Base-by-base conservation (phyloP, 2,113 vertebrate genomes). In the Arothron firmamentum region DNA sequence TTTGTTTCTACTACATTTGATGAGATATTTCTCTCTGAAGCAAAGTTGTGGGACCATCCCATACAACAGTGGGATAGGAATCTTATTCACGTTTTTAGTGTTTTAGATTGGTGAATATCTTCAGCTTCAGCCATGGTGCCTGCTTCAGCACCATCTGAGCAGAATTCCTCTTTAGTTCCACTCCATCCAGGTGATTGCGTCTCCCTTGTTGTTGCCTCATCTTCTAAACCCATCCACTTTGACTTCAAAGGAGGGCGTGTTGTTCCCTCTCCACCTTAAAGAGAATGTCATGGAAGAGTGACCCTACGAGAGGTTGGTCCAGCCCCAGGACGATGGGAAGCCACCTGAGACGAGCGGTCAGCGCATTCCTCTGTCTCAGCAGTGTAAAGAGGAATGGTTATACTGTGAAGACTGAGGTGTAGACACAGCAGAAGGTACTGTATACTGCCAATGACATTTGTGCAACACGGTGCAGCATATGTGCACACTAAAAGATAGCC, bases 211-310 rank as follows among this genome's bases (percentile, higher is more conserved):
- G 54, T 28, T 67, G 77, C 73, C 64, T 67, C 70, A 47, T 81
- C 80, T 59, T 72, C 71, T 69, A 65, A 74, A 65, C 55, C 20
- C 6, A 23, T 70, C 67, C 74, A 73, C 79, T 78, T 66, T 49
- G 74, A 85, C 77, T 76, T 87, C 85, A 87, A 85, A 86, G 85
- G 65, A 21, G 47, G 76, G 72, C 78, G 69, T 78, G 83, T 68
- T 71, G 73, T 67, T 77, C 72, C 70, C 72, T 74, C 65, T 74
- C 58, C 61, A 59, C 43, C 3, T 65, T 52, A 61, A 75, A 52
- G 12, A 72, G 54, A 17, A 59, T 75, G 85, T 87, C 85, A 83
- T 66, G 83, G 85, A 83, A 90, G 81, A 87, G 52, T 79, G 79
- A 86, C 78, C 83, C 64, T 8, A 31, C 18, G 41, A 73, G 70